Evolutionary conservation across 1,140 invertebrate genomes (phyloP).

Genomic region (Delia radicum): DNA sequence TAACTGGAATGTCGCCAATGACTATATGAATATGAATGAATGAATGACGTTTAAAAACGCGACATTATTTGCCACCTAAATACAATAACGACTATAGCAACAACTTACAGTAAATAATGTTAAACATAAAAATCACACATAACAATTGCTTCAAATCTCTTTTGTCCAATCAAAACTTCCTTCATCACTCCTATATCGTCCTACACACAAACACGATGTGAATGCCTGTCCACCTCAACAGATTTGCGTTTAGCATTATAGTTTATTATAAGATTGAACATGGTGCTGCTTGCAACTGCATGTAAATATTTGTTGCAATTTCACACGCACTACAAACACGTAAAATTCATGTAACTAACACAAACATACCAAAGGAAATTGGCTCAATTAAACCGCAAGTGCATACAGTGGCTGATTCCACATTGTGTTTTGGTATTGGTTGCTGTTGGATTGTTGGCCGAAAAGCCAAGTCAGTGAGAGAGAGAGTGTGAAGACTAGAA

Average conservation of each 20-base stretch:
- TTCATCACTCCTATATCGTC: constrained; percentile 27
- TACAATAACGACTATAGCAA: no score
- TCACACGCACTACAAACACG: constrained; percentile 10
- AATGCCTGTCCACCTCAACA: no score
- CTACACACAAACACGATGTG: no score
- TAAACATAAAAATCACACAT: not conserved
- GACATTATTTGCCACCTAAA: constrained; percentile 44
- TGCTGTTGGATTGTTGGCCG: no score
- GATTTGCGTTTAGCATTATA: not conserved
- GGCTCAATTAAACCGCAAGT: constrained; percentile 8
- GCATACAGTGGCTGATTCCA: not conserved
- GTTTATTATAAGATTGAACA: not conserved
- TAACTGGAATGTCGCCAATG: constrained; percentile 31
- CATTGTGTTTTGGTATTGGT: no score
- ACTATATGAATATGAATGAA: not conserved
- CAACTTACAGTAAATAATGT: not conserved
- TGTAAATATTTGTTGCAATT: constrained; percentile 13
- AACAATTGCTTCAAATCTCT: no score
- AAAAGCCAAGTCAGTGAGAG: not conserved
- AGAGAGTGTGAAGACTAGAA: no score
- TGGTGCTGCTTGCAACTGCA: constrained; percentile 4
- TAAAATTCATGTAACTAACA: constrained; percentile 13
- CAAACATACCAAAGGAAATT: not conserved
- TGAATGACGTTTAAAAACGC: not conserved
- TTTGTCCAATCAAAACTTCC: constrained; percentile 32